Evolutionary conservation across 2,888 invertebrate genomes (phyloP).

Genomic region (Drosophila meridionalis): DNA sequence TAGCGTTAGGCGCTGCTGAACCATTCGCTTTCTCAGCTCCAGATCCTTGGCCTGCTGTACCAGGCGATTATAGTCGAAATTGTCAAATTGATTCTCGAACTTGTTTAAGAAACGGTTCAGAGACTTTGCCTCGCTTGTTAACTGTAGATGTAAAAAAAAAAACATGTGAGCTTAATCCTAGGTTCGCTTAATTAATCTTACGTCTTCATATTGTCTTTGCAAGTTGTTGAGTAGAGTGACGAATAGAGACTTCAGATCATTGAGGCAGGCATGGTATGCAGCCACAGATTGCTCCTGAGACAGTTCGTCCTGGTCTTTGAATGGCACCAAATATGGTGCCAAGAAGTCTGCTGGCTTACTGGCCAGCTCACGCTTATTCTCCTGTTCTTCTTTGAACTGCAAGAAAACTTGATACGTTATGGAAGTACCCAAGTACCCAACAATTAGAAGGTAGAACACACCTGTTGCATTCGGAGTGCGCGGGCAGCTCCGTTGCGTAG

Average conservation of each 20-base stretch:
- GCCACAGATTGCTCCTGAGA: conserved; percentile 75
- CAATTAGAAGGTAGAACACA: conserved; percentile 45
- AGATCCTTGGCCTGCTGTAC: conserved; percentile 82
- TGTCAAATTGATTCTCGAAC: conserved; percentile 83
- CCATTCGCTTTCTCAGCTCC: conserved; percentile 83
- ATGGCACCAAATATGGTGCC: conserved; percentile 87
- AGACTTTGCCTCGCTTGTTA: conserved; percentile 82
- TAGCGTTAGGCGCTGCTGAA: conserved; percentile 83
- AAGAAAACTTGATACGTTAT: neutral
- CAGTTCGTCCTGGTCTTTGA: conserved; percentile 75
- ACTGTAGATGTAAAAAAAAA: conserved; percentile 45
- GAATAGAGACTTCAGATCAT: conserved; percentile 88
- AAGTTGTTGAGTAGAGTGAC: conserved; percentile 88
- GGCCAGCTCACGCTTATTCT: conserved; percentile 85
- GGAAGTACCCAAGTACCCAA: neutral
- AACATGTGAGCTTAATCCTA: neutral
- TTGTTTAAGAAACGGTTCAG: conserved; percentile 82
- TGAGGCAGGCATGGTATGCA: conserved; percentile 86
- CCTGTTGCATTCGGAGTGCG: conserved; percentile 86
- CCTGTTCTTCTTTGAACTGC: conserved; percentile 80
- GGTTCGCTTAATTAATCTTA: conserved; percentile 67
- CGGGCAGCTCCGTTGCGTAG: conserved; percentile 86
- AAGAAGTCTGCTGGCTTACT: conserved; percentile 87
- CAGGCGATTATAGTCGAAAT: conserved; percentile 82
- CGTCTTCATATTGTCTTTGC: conserved; percentile 88